A percentile compares a stretch with the other conserved stretches of the same genome.
phyloP scores from a whole-genome alignment of 2,113 vertebrate genomes.

The Tragelaphus scriptus region DNA sequence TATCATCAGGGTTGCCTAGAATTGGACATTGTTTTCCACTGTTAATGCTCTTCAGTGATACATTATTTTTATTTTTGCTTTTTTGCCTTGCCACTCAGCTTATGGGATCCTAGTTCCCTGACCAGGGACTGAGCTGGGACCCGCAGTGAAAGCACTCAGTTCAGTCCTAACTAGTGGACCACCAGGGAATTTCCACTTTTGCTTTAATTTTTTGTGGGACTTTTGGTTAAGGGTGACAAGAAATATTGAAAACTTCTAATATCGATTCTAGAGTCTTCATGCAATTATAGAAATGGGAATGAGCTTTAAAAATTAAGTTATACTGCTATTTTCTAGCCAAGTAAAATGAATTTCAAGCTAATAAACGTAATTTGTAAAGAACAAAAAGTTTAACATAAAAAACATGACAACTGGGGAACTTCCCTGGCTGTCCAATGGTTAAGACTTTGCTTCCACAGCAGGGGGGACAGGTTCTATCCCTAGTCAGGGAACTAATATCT shows the following conservation, averaged over 20 bases:
- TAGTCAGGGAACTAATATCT: neutral
- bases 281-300: neutral
- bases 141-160: neutral
- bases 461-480: neutral
- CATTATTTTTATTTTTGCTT: neutral
- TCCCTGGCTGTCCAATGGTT: neutral
- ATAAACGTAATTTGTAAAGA: neutral
- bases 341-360: conserved; percentile 14
- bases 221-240: neutral
- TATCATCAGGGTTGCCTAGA: neutral
- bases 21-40: neutral
- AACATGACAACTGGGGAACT: neutral
- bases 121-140: neutral
- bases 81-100: neutral
- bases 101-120: neutral
- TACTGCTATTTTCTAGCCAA: neutral
- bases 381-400: neutral
- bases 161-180: neutral
- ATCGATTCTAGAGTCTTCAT: neutral
- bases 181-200: neutral
- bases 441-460: neutral
- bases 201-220: neutral
- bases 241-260: neutral
- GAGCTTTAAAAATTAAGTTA: neutral
- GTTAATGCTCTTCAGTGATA: neutral